A percentile compares a stretch with the other conserved stretches of the same genome.
Evolutionary conservation across 2,888 invertebrate species (phyloP).

Genomic region (Arenicola marina): DNA sequence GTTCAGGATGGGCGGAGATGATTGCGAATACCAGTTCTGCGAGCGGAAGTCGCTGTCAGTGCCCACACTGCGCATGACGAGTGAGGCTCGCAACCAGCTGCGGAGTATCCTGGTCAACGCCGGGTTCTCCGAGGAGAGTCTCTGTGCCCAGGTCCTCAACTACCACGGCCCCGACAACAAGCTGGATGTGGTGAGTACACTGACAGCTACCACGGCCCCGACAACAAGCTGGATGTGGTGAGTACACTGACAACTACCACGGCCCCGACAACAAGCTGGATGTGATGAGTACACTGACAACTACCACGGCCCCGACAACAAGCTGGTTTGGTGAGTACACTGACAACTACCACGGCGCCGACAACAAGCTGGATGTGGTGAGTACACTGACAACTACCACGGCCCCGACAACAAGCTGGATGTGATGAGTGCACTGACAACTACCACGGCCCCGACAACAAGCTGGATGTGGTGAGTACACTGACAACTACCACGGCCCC

Average conservation of each 20-base stretch:
- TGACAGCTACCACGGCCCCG: slow-evolving; percentile 51
- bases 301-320: too few relatives aligned
- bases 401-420: too few relatives aligned
- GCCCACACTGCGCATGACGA: slow-evolving; percentile 87
- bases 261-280: too few relatives aligned
- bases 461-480: too few relatives aligned
- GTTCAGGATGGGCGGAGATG: slow-evolving; percentile 60
- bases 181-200: slow-evolving; percentile 68
- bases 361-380: too few relatives aligned
- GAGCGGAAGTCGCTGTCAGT: slow-evolving; percentile 87
- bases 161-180: slow-evolving; percentile 74
- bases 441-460: too few relatives aligned
- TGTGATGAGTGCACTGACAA: too few relatives aligned
- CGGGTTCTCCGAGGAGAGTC: slow-evolving; percentile 89
- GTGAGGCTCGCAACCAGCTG: slow-evolving; percentile 80
- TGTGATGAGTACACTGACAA: too few relatives aligned
- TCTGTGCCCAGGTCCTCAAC: slow-evolving; percentile 76
- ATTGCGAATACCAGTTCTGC: slow-evolving; percentile 82
- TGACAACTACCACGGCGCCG: too few relatives aligned
- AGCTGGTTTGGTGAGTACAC: too few relatives aligned
- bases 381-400: too few relatives aligned
- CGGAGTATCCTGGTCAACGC: slow-evolving; percentile 72
- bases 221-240: slow-evolving; percentile 74
- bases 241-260: background rate
- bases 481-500: too few relatives aligned